A percentile compares a stretch with the other conserved stretches of the same genome.
Conservation (phyloP, 2,797 vertebrate genomes). For the Onychomys torridus region DNA sequence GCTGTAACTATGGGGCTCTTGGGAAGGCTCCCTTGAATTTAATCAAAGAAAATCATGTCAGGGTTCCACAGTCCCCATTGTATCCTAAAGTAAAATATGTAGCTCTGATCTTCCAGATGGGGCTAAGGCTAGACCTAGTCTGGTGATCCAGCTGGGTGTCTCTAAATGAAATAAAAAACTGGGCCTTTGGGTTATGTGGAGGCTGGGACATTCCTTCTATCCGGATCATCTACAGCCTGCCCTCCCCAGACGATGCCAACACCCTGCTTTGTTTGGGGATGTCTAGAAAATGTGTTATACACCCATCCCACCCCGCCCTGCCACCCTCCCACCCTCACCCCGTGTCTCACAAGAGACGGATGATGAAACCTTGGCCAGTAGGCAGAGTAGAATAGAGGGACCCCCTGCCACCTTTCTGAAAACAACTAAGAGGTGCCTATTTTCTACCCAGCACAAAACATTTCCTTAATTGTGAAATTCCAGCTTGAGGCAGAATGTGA, state of each 20-base stretch:
- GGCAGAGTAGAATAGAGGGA: not conserved
- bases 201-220: not conserved
- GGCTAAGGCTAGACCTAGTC: not conserved
- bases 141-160: not conserved
- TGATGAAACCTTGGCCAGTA: conserved; percentile 51
- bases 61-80: not conserved
- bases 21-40: conserved; percentile 30
- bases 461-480: conserved; percentile 56
- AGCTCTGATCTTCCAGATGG: not conserved
- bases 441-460: conserved; percentile 21
- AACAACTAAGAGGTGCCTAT: not conserved
- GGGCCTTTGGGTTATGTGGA: not conserved
- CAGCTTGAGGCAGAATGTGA: conserved; percentile 35
- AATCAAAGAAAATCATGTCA: conserved; percentile 41
- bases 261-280: conserved; percentile 74
- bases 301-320: not conserved
- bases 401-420: conserved; percentile 10
- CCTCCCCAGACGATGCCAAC: conserved; percentile 26
- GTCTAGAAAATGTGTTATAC: not conserved
- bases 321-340: not conserved
- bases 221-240: not conserved
- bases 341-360: conserved; percentile 35
- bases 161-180: conserved; percentile 26
- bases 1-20: conserved; percentile 15
- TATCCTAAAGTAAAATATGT: not conserved